Evolutionary conservation across 1,140 invertebrate genomes (phyloP), one percentile per base, ranked within the genome.

Genomic region (Pachyrhynchus sulphureomaculatus): DNA sequence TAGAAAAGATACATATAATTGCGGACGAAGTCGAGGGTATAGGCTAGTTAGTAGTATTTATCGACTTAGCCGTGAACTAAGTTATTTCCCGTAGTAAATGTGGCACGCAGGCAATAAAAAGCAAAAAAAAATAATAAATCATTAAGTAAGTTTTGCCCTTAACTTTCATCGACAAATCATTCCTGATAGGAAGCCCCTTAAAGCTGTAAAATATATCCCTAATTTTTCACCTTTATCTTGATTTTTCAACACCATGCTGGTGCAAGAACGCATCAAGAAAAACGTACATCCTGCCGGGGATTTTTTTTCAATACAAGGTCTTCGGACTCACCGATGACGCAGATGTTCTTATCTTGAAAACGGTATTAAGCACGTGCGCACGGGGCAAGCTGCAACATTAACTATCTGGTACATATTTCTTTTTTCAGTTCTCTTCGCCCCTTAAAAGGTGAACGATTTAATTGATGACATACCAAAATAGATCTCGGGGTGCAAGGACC

Each of bases 361-460:
- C 47, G 24, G 26, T 18, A 34, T 49, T 49, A 32, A 49, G 47
- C 47, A 49, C 47, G 47, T 49, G 47, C 47, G 15, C 13, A 2
- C 29, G 17, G 32, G 26, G 47, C 47, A 49, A 49, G 47, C 47
- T 49, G 47, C 47, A 49, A 49, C 47, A 13, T 29, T 10, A 10
- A 18, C 24, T 29, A 23, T 17, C 44, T 26, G 26, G 15, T 13
- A 13, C 29, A 49, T 34, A 49, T 49, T 34, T 33, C 47, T 34
- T 45, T 29, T 45, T 45, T 15, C 26, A 15, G 24, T 32, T n/a
- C 18, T 52, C 29, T 18, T 36, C 9, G 17, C 52, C 36, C 36
- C 52, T 54, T 21, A 42, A 52, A 54, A 54, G 52, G 52, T 54
- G 52, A 54, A 42, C 52, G 52, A 54, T 54, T 54, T 54, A 29